Base-by-base conservation (phyloP, 2,888 invertebrate species). In the Myopa testacea region DNA sequence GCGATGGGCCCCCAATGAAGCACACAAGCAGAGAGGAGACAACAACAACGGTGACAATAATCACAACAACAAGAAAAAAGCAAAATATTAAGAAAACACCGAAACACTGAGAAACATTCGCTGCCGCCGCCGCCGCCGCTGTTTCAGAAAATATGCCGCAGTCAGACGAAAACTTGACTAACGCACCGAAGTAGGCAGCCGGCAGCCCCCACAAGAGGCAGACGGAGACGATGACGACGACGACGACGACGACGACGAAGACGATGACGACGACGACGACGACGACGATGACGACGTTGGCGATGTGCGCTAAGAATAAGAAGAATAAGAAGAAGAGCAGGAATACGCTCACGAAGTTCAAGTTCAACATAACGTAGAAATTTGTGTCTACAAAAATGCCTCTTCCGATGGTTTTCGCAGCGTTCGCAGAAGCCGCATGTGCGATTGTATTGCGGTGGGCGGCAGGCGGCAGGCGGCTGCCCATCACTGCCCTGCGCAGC, bases 1-100 rank as follows among this genome's bases (percentile, higher is more conserved):
- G 37, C 76, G 37, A 78, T 74, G 80, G 82, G 80, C 82, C 82
- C 81, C 82, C 82, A 82, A 82, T 80, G 81, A 81, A 80, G 63
- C 55, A 60, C 55, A 75, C 77, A 65, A 67, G 37, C 60, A 70
- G 8, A 50, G 73, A 72, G 62, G 38, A 10, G 16, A 38, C 76
- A 73, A 45, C 63, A 73, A 38, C 62, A 78, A 65, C 63, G 50
- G 76, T 45, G 78, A 70, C 40, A 77, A 76, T 40, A 68, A 65
- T 34, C 72, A 74, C 74, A 55, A 62, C 34, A 62, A 78, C 69
- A 52, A 71, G 26, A 58, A 38, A 60, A 37, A 62, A 38, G 4
- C 60, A 50, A 68, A 12, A 37, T 12, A 62, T 26, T 26, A 70
- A 71, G 26, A 70, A 52, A 52, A 50, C 63, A 73, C 58, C 74